Conservation (phyloP, 2,797 vertebrate genomes). For the Darevskia mixta region DNA sequence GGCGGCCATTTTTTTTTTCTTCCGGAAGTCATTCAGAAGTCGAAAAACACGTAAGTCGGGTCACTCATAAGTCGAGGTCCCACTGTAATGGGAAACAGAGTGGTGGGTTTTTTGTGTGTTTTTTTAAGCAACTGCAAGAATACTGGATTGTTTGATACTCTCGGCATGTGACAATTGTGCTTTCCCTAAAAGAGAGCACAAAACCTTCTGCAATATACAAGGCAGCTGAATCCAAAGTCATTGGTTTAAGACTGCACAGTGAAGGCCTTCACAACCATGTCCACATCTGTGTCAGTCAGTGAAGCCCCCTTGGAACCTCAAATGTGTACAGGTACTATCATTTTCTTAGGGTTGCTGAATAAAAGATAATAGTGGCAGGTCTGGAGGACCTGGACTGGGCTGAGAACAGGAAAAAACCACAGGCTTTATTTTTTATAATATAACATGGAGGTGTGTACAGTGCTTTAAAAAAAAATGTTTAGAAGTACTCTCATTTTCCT, state of each 20-base stretch:
- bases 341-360: not conserved
- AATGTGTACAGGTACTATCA: not conserved
- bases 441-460: not conserved
- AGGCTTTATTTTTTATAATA: not conserved
- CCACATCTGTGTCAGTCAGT: not conserved
- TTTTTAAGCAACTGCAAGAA: conserved; percentile 23
- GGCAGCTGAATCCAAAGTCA: not conserved
- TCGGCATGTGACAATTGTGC: not conserved
- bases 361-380: not conserved
- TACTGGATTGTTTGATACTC: not conserved
- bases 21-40: too few species aligned
- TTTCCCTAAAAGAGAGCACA: conserved; percentile 12
- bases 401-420: not conserved
- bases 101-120: not conserved
- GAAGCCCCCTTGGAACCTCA: not conserved
- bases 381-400: not conserved
- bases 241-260: not conserved
- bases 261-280: not conserved
- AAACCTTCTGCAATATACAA: not conserved
- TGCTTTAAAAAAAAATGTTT: too few species aligned
- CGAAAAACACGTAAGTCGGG: too few species aligned
- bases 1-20: too few species aligned
- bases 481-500: too few species aligned
- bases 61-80: too few species aligned
- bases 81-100: not conserved